phyloP scores from a whole-genome alignment of 2,888 invertebrate genomes.

The Lysandra bellargus region DNA sequence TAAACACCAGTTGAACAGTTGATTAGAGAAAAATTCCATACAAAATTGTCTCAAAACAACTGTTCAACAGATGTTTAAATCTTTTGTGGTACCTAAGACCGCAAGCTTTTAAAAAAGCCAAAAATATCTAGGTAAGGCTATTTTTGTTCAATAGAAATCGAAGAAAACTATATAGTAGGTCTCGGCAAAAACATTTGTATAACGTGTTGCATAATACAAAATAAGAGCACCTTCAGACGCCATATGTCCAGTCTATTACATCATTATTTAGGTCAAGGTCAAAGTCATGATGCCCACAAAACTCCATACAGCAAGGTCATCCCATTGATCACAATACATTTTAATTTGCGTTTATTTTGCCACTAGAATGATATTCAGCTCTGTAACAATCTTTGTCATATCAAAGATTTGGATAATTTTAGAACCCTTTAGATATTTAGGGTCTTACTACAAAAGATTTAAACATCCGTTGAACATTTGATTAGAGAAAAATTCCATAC shows the following conservation, averaged over 20 bases:
- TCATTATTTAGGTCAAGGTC: conserved; percentile 28
- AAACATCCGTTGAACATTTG: too few species aligned
- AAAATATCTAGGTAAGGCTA: too few species aligned
- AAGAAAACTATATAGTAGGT: neutral
- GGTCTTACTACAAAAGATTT: too few species aligned
- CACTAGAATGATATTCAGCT: too few species aligned
- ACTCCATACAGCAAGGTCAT: conserved; percentile 11
- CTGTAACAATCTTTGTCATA: neutral
- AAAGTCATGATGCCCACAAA: conserved; percentile 8
- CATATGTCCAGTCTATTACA: conserved; percentile 14
- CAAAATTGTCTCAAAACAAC: too few species aligned
- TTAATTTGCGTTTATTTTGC: neutral
- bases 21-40: too few species aligned
- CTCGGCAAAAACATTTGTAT: neutral
- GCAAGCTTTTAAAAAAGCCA: too few species aligned
- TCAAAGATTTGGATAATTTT: neutral
- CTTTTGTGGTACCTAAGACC: too few species aligned
- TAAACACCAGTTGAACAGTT: too few species aligned
- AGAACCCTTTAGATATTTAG: neutral
- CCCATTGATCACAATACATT: neutral
- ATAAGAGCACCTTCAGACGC: conserved; percentile 7
- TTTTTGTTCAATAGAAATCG: too few species aligned
- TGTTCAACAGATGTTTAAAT: too few species aligned
- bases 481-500: too few species aligned
- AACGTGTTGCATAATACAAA: neutral